phyloP scores from a whole-genome alignment of 2,888 invertebrate genomes.

The Acleris literana region DNA sequence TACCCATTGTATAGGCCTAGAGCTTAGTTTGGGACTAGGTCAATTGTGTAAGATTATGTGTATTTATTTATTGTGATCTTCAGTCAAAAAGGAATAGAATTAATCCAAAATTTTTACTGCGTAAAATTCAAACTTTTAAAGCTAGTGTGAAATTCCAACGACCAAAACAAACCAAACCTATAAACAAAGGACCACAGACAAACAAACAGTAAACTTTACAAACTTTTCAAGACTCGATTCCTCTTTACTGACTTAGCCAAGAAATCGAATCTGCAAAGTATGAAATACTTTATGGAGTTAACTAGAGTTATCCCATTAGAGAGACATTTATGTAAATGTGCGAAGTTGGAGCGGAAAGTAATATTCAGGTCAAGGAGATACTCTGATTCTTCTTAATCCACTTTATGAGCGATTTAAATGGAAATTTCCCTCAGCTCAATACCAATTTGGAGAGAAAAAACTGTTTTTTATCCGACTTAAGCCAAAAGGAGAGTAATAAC shows the following conservation, averaged over 20 bases:
- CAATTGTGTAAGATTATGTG: no score
- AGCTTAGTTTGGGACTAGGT: no score
- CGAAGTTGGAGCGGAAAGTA: slow-evolving; percentile 13
- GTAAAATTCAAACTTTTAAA: neutral
- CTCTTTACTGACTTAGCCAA: neutral
- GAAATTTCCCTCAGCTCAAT: slow-evolving; percentile 4
- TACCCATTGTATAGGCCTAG: no score
- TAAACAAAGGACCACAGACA: no score
- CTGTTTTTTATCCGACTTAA: no score
- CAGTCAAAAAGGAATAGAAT: no score
- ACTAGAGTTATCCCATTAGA: slow-evolving; percentile 12
- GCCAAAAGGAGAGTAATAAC: no score
- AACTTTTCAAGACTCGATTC: no score
- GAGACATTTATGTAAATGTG: slow-evolving; percentile 26
- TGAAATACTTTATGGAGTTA: slow-evolving; percentile 29
- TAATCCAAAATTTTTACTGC: no score
- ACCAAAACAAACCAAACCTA: neutral
- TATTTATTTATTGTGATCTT: no score
- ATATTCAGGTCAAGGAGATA: slow-evolving; percentile 25
- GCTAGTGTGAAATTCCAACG: neutral
- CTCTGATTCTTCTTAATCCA: slow-evolving; percentile 28
- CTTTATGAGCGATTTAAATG: slow-evolving; percentile 17
- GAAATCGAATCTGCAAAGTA: slow-evolving; percentile 20
- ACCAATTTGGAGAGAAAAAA: neutral
- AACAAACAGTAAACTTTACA: no score